Percentiles rank a stretch among this genome's conserved stretches.
These are phyloP conservation scores for Phylloscopus whistleri DNA, from an alignment of 2,113 vertebrate genomes.

Conservation along the genomic window DNA sequence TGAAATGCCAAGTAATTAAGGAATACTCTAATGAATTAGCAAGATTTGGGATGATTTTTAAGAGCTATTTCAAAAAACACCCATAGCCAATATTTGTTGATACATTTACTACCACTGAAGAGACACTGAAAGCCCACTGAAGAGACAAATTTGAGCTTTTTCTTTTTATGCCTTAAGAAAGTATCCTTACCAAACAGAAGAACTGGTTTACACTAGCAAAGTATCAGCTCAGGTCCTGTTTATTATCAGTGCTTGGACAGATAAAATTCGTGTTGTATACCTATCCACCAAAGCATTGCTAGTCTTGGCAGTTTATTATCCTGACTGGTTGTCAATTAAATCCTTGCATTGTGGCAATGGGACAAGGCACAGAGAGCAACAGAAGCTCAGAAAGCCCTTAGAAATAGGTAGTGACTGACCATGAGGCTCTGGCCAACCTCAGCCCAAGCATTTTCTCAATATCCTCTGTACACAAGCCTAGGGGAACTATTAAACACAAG, in stretches of 20 bases:
- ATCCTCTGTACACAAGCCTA: not conserved
- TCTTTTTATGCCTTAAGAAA: not conserved
- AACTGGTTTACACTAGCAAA: not conserved
- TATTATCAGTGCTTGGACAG: not conserved
- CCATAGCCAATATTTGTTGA: not conserved
- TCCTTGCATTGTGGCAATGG: not conserved
- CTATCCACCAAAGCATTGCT: not conserved
- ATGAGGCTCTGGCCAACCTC: not conserved
- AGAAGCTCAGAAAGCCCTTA: not conserved
- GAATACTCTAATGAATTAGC: not conserved
- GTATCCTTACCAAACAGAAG: not conserved
- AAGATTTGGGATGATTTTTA: not conserved
- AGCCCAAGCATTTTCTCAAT: not conserved
- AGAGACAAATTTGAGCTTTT: not conserved
- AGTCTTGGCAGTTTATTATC: not conserved
- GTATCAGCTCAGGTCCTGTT: not conserved
- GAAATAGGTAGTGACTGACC: not conserved
- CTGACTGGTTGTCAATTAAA: not conserved
- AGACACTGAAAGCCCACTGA: not conserved
- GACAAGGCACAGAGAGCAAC: not conserved
- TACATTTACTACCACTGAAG: not conserved
- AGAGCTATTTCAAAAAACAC: not conserved
- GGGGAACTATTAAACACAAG: not conserved
- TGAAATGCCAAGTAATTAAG: not conserved
- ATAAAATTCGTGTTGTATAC: accelerated